Evolutionary conservation across 2,888 invertebrate species (phyloP).

Genomic region (Drosophila kanekoi): DNA sequence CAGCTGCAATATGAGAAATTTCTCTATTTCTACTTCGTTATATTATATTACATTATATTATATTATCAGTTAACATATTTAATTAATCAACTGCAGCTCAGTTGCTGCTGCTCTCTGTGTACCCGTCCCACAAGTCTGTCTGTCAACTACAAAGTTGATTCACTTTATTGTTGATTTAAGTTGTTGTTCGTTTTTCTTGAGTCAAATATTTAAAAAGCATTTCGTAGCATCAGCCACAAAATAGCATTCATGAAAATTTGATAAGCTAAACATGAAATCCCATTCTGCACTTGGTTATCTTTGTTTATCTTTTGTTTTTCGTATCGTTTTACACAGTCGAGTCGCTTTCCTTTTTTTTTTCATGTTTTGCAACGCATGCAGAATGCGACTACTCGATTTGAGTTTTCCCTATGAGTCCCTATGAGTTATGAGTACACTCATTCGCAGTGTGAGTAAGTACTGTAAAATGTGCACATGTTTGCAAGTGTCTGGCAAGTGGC

Average conservation of each 20-base stretch:
- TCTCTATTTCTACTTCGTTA: slow-evolving; percentile 7
- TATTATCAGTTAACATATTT: slow-evolving; percentile 23
- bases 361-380: slow-evolving; percentile 3
- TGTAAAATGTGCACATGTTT: slow-evolving; percentile 38
- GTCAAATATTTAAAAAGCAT: slow-evolving; percentile 2
- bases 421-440: neutral
- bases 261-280: neutral
- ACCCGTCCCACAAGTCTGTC: too few relatives aligned
- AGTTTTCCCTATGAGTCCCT: slow-evolving; percentile 5
- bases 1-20: slow-evolving; percentile 29
- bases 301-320: slow-evolving; percentile 1
- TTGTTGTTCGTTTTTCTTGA: slow-evolving; percentile 1
- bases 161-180: slow-evolving; percentile 13
- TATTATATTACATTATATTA: neutral
- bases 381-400: neutral
- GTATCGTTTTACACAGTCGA: slow-evolving; percentile 14
- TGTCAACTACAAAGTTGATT: slow-evolving; percentile 10
- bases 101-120: neutral
- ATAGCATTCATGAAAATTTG: neutral
- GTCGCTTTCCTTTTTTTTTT: neutral
- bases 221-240: neutral
- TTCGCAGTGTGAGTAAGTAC: slow-evolving; percentile 10
- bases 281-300: neutral
- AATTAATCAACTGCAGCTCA: slow-evolving; percentile 31
- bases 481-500: slow-evolving; percentile 40